Evolutionary conservation across 1,140 invertebrate genomes (phyloP), one percentile per base, ranked within the genome.

Genomic region (Drosophila serrata): DNA sequence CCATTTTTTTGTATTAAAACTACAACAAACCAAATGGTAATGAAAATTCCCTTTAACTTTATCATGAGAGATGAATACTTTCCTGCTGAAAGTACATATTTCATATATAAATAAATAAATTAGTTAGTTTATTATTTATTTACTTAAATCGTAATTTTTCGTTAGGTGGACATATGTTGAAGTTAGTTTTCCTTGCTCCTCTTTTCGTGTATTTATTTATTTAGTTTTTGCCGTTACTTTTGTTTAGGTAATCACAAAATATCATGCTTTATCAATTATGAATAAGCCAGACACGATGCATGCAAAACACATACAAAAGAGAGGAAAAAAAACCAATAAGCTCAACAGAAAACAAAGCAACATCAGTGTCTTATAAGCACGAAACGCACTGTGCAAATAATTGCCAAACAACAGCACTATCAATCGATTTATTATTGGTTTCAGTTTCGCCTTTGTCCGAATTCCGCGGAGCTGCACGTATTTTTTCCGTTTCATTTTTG

Each of bases 371-470:
- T 17, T 43, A 19, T 11, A 11, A 22, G 15, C 39, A 48, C 33
- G 57, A 62, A 62, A 35, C 63, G 58, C 22, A 63, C 42, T 65
- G 63, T 37, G 33, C 24, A 46, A 65, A 45, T 24, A 62, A 46
- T 46, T 37, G 39, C 22, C 39, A 24, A 46, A 67, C 29, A 65
- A 51, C 11, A 55, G 51, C 46, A 61, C 57, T 63, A 62, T 35
- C 63, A 65, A 45, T 63, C 63, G 58, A 62, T 55, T 55, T 55
- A 24, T 55, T 65, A 43, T 46, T 65, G 42, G 57, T 43, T 55
- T 55, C 33, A 51, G 51, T 24, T 55, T 55, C 33, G 51, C 33
- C 51, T 55, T 55, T 55, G 51, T 55, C 51, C 51, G 35, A 55
- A 55, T 55, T 37, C 13, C 51, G 33, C 33, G 51, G 33, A 53